phyloP scores from a whole-genome alignment of 2,113 vertebrate species.

The Bubalus kerabau region DNA sequence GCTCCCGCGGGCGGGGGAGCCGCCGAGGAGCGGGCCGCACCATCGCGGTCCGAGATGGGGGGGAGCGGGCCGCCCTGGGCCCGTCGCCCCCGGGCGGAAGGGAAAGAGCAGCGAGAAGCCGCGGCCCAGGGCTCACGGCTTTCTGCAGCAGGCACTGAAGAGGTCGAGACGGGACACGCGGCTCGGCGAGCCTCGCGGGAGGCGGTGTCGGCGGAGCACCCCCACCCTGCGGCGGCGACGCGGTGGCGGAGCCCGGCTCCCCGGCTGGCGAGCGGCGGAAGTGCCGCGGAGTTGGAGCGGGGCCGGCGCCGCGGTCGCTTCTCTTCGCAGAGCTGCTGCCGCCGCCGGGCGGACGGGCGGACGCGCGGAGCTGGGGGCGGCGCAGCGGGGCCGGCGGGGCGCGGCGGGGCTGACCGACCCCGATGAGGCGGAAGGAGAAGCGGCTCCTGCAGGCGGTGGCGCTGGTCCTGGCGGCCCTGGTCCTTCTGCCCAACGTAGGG shows the following conservation, averaged over 20 bases:
- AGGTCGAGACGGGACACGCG: not conserved
- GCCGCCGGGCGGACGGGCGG: constrained; percentile 63
- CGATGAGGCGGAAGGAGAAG: constrained; percentile 95
- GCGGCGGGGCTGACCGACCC: constrained; percentile 63
- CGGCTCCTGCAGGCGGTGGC: constrained; percentile 90
- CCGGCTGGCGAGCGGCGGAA: constrained; percentile 76
- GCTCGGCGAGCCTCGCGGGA: not conserved
- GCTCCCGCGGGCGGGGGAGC: constrained; percentile 43
- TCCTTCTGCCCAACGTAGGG: constrained; percentile 94
- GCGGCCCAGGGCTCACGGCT: fast-evolving
- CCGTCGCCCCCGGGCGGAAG: fast-evolving
- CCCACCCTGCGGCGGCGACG: constrained; percentile 27
- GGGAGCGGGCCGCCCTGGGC: not conserved
- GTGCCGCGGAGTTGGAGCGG: constrained; percentile 77
- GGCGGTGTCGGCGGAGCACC: fast-evolving
- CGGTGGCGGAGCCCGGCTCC: constrained; percentile 57
- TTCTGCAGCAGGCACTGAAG: fast-evolving
- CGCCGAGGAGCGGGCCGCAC: constrained; percentile 15
- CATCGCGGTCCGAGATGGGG: constrained; percentile 1
- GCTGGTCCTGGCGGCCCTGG: constrained; percentile 88
- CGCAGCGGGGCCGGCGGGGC: constrained; percentile 49
- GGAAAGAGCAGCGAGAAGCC: fast-evolving
- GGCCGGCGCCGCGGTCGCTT: constrained; percentile 62
- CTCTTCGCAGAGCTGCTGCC: constrained; percentile 39
- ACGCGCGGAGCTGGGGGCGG: constrained; percentile 61